phyloP scores from a whole-genome alignment of 2,113 vertebrate species.

The Python bivittatus region DNA sequence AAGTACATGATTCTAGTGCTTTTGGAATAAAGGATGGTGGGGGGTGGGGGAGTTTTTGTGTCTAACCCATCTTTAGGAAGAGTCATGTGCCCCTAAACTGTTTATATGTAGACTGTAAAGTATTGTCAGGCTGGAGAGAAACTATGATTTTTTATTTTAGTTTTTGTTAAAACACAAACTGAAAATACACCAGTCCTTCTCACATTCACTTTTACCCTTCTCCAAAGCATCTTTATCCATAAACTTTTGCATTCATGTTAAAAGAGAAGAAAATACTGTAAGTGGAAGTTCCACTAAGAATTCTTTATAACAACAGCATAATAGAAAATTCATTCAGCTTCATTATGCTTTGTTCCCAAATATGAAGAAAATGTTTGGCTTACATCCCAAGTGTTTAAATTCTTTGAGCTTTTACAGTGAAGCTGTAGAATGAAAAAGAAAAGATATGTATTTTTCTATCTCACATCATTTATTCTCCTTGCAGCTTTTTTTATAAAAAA shows the following conservation, averaged over 20 bases:
- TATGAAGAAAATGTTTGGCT: neutral
- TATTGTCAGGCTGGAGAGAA: neutral
- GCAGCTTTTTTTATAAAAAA: neutral
- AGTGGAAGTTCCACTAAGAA: rapidly evolving
- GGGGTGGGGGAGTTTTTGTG: neutral
- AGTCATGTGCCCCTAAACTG: too few species aligned
- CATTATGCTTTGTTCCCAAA: neutral
- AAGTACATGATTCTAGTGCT: too few species aligned
- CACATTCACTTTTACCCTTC: neutral
- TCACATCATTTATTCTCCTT: neutral
- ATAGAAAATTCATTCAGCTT: neutral
- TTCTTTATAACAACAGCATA: neutral
- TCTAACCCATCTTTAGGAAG: neutral
- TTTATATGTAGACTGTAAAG: too few species aligned
- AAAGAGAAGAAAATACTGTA: too few species aligned
- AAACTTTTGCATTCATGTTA: neutral
- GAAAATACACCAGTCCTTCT: neutral
- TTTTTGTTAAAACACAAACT: neutral
- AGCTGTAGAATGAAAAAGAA: neutral
- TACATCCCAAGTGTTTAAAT: constrained; percentile 21
- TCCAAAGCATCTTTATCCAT: neutral
- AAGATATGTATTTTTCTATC: neutral
- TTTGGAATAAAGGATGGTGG: neutral
- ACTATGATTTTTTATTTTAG: too few species aligned
- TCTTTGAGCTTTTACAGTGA: neutral